Base-by-base conservation (phyloP, 2,888 invertebrate genomes). In the Brenthis ino region DNA sequence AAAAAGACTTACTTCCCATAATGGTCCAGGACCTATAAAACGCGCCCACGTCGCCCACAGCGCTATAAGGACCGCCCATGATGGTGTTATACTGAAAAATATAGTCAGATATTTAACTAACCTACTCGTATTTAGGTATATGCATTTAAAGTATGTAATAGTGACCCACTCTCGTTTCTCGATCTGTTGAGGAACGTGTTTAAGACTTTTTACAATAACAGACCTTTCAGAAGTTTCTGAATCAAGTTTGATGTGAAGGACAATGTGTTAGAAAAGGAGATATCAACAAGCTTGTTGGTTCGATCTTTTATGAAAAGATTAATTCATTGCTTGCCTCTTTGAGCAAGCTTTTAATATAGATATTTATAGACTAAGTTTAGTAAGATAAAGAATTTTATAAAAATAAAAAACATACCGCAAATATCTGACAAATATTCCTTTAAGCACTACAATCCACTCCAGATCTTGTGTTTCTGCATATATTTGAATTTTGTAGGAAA, bases 11-110 rank as follows among this genome's bases (percentile, higher is more conserved):
- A 79, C 80, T 70, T 77, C 56, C 91, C 92, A 93, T 24, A 83
- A 73, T 1, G 93, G 93, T 3, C 93, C 93, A 60, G 76, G 69
- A 14, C 82, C 79, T 3, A 87, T 37, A 2, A 81, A 81, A 6
- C 81, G 79, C 14, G 87, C 70, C 70, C 86, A 78, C 1, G 89
- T 86, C 0, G 78, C 75, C 6, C 71, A 76, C 50, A 80, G 55
- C 1, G 76, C 79, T 1, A 85, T 65, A 5, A 80, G 64, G 0
- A 83, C 5, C 0, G 78, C 78, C 60, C 79, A 82, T 0, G 77
- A 47, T 16, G 82, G 80, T 6, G 80, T 80, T 16, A 85, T 70
- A 57, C 84, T 84, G 75, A 50, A 74, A 69, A 28, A 11, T 5
- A 28, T 28, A 28, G 4, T 28, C 5, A 28, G 3, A 28, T 28